phyloP scores from a whole-genome alignment of 1,140 invertebrate species.

The Drosophila bipectinata region DNA sequence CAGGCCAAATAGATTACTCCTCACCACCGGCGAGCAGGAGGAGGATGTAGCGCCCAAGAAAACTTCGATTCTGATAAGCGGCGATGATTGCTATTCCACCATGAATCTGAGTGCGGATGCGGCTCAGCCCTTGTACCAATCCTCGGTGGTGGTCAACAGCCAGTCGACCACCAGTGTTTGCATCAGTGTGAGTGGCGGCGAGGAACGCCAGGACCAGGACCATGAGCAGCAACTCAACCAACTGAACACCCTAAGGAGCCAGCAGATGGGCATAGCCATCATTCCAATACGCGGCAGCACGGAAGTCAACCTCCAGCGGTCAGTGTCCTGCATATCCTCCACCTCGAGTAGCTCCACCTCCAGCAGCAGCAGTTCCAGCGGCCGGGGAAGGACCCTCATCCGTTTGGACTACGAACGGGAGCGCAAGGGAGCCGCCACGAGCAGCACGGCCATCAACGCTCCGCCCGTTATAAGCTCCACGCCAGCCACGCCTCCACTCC shows the following conservation, averaged over 20 bases:
- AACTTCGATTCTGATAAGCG: conserved; percentile 91
- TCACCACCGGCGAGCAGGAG: conserved; percentile 1
- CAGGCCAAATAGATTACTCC: conserved; percentile 12
- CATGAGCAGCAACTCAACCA: conserved; percentile 77
- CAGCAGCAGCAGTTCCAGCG: conserved; percentile 58
- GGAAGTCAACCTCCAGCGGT: conserved; percentile 74
- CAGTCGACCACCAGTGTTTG: conserved; percentile 85
- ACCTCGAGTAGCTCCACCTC: conserved; percentile 77
- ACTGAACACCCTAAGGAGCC: conserved; percentile 69
- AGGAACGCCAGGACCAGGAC: conserved; percentile 58
- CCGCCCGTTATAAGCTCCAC: conserved; percentile 49
- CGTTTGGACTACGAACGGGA: conserved; percentile 74
- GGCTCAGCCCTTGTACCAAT: conserved; percentile 87
- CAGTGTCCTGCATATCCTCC: conserved; percentile 76
- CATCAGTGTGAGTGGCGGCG: conserved; percentile 84
- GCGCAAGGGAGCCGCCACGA: conserved; percentile 42
- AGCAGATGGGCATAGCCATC: conserved; percentile 66
- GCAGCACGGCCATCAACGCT: conserved; percentile 62
- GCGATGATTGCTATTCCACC: conserved; percentile 88
- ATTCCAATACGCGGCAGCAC: conserved; percentile 67
- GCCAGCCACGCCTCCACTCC: conserved; percentile 41
- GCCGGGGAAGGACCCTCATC: conserved; percentile 73
- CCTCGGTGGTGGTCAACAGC: conserved; percentile 86
- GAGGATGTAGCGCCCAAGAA: conserved; percentile 85
- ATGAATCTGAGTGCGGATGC: conserved; percentile 87